A percentile compares a stretch with the other conserved stretches of the same genome.
phyloP scores from a whole-genome alignment of 1,140 invertebrate genomes.

The Venturia canescens region DNA sequence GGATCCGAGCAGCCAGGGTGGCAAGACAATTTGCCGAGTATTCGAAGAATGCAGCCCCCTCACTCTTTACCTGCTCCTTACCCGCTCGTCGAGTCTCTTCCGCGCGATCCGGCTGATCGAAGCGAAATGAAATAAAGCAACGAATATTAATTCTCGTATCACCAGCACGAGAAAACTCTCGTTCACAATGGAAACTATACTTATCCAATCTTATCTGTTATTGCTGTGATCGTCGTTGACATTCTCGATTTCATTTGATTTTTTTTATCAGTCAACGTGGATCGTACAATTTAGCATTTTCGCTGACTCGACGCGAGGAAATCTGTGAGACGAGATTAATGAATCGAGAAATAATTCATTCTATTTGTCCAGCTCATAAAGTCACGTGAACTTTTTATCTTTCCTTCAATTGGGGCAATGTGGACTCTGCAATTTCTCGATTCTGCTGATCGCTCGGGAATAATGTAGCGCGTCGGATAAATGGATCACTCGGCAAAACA shows the following conservation, averaged over 20 bases:
- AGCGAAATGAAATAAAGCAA: constrained; percentile 65
- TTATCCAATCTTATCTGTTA: constrained; percentile 18
- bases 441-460: too few species aligned
- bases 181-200: constrained; percentile 19
- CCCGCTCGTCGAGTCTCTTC: neutral
- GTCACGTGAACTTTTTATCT: too few species aligned
- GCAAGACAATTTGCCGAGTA: constrained; percentile 62
- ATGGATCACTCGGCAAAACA: too few species aligned
- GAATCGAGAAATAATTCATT: too few species aligned
- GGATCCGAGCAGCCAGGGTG: constrained; percentile 21
- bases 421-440: too few species aligned
- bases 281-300: neutral
- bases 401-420: too few species aligned
- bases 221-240: neutral
- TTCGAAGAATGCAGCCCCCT: constrained; percentile 63
- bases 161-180: constrained; percentile 13
- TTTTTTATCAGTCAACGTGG: neutral
- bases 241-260: neutral
- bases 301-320: neutral
- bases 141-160: constrained; percentile 63
- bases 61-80: constrained; percentile 8
- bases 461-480: too few species aligned
- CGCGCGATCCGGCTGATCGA: constrained; percentile 52
- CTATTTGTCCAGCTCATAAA: too few species aligned
- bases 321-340: too few species aligned